Evolutionary conservation across 2,797 vertebrate species (phyloP).

Genomic region (Champsocephalus gunnari): DNA sequence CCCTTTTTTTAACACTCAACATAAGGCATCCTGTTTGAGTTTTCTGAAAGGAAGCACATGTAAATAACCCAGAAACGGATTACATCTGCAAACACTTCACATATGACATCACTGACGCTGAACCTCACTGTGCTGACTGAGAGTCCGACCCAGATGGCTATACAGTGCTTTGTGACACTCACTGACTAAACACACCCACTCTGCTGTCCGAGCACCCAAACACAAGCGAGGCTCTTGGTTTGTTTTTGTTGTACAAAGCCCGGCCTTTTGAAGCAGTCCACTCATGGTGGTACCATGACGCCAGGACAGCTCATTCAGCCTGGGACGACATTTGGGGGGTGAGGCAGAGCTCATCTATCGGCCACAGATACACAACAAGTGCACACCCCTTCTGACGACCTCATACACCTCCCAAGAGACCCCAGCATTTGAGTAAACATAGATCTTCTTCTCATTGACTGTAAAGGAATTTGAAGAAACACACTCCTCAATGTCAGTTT

Average conservation of each 20-base stretch:
- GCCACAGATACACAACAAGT: constrained; percentile 27
- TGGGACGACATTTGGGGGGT: constrained; percentile 38
- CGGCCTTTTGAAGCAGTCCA: constrained; percentile 73
- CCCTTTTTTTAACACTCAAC: neutral
- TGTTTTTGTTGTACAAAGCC: constrained; percentile 81
- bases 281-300: constrained; percentile 71
- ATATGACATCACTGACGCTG: constrained; percentile 22
- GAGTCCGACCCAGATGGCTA: constrained; percentile 34
- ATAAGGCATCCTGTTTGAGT: constrained; percentile 18
- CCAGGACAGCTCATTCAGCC: constrained; percentile 54
- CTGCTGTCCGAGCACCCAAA: constrained; percentile 71
- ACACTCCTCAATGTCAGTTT: too few species aligned
- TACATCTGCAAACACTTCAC: constrained; percentile 23
- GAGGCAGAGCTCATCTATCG: constrained; percentile 29
- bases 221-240: constrained; percentile 61
- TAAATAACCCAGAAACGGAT: constrained; percentile 3
- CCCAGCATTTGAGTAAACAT: neutral
- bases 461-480: too few species aligned
- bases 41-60: constrained; percentile 5
- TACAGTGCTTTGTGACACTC: constrained; percentile 61
- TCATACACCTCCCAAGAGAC: constrained; percentile 9
- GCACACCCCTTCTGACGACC: constrained; percentile 19
- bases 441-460: neutral
- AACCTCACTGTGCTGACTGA: constrained; percentile 9
- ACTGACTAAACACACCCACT: constrained; percentile 70